Conservation (phyloP, 2,888 invertebrate species). For the Ctenicera cuprea region DNA sequence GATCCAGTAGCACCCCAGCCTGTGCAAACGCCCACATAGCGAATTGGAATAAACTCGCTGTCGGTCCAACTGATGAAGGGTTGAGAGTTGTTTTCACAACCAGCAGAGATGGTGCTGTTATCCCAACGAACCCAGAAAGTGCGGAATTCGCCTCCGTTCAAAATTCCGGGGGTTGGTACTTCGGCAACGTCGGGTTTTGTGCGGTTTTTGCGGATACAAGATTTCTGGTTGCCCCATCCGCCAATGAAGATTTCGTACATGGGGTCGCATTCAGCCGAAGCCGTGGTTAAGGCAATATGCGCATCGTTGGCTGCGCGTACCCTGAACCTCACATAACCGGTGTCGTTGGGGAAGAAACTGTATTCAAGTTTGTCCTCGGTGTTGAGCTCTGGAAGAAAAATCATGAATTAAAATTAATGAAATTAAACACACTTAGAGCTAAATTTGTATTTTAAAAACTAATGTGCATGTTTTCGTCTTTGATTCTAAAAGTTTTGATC, state of each 20-base stretch:
- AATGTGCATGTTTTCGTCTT: no score
- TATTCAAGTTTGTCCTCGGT: conserved; percentile 89
- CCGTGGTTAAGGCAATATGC: conserved; percentile 86
- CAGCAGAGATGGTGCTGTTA: conserved; percentile 73
- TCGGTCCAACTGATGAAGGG: conserved; percentile 86
- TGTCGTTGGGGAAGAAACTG: conserved; percentile 84
- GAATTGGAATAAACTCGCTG: conserved; percentile 81
- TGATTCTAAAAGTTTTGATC: no score
- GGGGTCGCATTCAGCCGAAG: conserved; percentile 82
- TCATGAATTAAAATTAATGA: background rate
- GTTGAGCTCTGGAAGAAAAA: conserved; percentile 80
- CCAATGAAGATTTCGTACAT: conserved; percentile 93
- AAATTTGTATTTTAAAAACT: no score
- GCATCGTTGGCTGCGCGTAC: conserved; percentile 89
- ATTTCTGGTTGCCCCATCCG: conserved; percentile 91
- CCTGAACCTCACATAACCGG: conserved; percentile 84
- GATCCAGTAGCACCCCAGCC: conserved; percentile 90
- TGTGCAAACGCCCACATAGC: conserved; percentile 87
- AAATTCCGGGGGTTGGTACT: conserved; percentile 82
- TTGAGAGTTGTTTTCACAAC: conserved; percentile 78
- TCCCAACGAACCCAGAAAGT: conserved; percentile 92
- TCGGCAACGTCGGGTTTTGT: conserved; percentile 74
- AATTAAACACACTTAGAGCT: background rate
- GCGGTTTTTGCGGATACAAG: conserved; percentile 87
- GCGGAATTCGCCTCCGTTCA: conserved; percentile 84